phyloP scores from a whole-genome alignment of 53 echinoderm and acorn worm genomes.

The Actinopyga echinites region DNA sequence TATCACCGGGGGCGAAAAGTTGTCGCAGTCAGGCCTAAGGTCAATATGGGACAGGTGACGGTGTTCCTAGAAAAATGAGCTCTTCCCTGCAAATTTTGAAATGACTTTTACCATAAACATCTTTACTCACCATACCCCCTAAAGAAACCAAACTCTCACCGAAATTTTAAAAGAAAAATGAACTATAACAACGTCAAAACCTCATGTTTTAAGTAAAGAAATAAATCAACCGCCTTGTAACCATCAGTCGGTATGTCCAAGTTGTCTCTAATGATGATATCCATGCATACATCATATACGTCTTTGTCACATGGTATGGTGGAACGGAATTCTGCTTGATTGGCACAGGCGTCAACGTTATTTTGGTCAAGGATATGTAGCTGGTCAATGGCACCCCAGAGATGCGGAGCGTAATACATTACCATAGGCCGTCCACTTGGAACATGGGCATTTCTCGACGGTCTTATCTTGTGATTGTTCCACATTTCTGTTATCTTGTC shows the following conservation, averaged over 20 bases:
- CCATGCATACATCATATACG: constrained; percentile 38
- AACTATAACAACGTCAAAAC: background rate
- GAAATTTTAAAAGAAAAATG: background rate
- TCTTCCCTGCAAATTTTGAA: too few relatives aligned
- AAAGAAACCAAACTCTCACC: too few relatives aligned
- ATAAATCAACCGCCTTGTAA: constrained; percentile 44
- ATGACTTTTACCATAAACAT: too few relatives aligned
- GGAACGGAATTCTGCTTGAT: constrained; percentile 48
- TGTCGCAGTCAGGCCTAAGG: too few relatives aligned
- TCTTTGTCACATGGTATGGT: constrained; percentile 56
- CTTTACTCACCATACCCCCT: too few relatives aligned
- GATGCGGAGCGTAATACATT: constrained; percentile 29
- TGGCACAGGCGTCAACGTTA: constrained; percentile 32
- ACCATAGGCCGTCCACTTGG: constrained; percentile 44
- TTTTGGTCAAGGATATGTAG: constrained; percentile 20
- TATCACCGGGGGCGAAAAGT: too few relatives aligned
- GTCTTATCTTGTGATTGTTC: constrained; percentile 58
- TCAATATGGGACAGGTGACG: too few relatives aligned
- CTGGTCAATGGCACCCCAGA: constrained; percentile 46
- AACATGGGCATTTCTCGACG: constrained; percentile 43
- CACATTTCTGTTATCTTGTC: constrained; percentile 50
- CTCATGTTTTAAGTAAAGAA: constrained; percentile 32
- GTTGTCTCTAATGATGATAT: constrained; percentile 51
- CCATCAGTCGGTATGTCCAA: constrained; percentile 24
- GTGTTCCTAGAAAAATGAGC: too few relatives aligned